phyloP scores from a whole-genome alignment of 2,888 invertebrate genomes.

The Drosophila conformis region DNA sequence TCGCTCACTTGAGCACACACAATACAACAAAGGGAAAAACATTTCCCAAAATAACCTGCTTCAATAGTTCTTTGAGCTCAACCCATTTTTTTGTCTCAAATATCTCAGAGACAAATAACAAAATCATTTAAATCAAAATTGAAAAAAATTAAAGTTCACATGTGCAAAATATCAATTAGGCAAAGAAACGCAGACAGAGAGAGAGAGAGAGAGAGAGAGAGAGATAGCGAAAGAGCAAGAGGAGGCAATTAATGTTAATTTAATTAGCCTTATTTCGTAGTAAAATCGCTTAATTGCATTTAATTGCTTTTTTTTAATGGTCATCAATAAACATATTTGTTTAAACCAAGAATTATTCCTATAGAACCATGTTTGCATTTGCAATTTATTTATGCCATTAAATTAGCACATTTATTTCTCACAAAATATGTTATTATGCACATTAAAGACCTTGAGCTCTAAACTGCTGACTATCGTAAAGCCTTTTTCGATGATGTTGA shows the following conservation, averaged over 20 bases:
- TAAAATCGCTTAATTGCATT: not conserved
- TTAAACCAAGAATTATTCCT: not conserved
- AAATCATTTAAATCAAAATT: slow-evolving; percentile 6
- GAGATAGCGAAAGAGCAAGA: not conserved
- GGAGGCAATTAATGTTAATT: not conserved
- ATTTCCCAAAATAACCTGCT: not conserved
- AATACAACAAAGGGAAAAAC: not conserved
- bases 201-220: too few relatives aligned
- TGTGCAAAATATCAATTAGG: not conserved
- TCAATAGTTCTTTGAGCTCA: slow-evolving; percentile 5
- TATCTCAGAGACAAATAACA: slow-evolving; percentile 10
- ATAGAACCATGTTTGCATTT: not conserved
- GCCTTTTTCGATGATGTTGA: not conserved
- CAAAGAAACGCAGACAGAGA: not conserved
- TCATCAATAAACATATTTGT: not conserved
- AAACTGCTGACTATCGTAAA: slow-evolving; percentile 7
- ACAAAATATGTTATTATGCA: not conserved
- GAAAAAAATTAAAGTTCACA: not conserved
- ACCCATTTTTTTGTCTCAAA: slow-evolving; percentile 4
- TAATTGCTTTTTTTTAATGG: not conserved
- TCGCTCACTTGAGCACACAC: slow-evolving; percentile 53
- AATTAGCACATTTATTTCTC: slow-evolving; percentile 2
- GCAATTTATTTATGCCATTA: not conserved
- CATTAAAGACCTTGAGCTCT: slow-evolving; percentile 8
- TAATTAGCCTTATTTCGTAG: not conserved